Conservation (phyloP, 1,140 invertebrate genomes). For the Contarinia nasturtii region DNA sequence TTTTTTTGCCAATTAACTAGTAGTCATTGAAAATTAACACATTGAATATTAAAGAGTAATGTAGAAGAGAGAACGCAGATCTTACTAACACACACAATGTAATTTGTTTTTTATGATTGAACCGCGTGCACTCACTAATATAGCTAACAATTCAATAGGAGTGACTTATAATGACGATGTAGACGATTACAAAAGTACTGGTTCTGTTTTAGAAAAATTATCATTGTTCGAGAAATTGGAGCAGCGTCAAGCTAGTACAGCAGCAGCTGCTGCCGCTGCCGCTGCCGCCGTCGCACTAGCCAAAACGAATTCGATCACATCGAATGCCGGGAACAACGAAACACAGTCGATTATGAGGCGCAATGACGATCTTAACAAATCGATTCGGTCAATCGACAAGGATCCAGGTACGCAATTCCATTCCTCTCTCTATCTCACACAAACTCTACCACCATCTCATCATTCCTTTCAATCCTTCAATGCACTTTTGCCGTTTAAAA, state of each 20-base stretch:
- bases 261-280: background rate
- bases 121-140: background rate
- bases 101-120: background rate
- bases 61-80: no score
- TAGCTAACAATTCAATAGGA: background rate
- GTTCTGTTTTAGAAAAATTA: conserved; percentile 21
- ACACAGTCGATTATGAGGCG: background rate
- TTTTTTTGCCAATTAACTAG: no score
- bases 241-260: background rate
- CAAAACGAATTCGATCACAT: conserved; percentile 2
- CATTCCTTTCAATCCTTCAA: no score
- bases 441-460: no score
- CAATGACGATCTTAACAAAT: conserved; percentile 4
- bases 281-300: conserved; percentile 7
- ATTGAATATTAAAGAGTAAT: no score
- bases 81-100: background rate
- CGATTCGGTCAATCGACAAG: conserved; percentile 1
- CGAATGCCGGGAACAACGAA: conserved; percentile 2
- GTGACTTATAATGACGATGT: background rate
- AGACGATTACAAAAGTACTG: conserved; percentile 5
- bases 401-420: conserved; percentile 3
- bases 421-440: no score
- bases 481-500: no score
- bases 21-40: no score
- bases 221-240: conserved; percentile 24